phyloP scores from a whole-genome alignment of 2,797 vertebrate species.

The Lithobates sylvaticus region DNA sequence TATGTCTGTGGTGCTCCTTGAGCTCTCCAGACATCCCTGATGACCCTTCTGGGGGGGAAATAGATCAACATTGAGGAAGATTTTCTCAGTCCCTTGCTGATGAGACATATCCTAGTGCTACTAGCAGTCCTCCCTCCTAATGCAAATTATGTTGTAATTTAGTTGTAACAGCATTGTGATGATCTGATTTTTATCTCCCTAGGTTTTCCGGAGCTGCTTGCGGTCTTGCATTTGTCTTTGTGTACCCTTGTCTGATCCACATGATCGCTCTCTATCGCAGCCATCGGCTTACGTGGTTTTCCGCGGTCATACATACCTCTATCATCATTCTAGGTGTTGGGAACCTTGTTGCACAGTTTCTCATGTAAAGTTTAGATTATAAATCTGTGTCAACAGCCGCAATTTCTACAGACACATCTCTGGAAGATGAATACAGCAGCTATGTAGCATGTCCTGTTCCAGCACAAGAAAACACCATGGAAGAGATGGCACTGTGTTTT shows the following conservation, averaged over 20 bases:
- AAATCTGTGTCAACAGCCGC: not conserved
- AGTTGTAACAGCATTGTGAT: too few relatives aligned
- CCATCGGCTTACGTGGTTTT: slow-evolving; percentile 82
- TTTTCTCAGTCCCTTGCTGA: too few relatives aligned
- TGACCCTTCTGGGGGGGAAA: too few relatives aligned
- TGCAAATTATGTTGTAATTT: too few relatives aligned
- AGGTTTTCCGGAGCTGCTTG: slow-evolving; percentile 94
- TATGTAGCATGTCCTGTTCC: too few relatives aligned
- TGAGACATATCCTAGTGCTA: too few relatives aligned
- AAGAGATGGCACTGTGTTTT: too few relatives aligned
- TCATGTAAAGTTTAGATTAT: slow-evolving; percentile 81
- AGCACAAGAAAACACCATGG: too few relatives aligned
- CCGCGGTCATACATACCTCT: slow-evolving; percentile 82
- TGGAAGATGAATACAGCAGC: not conserved
- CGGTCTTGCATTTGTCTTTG: slow-evolving; percentile 92
- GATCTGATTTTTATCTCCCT: slow-evolving; percentile 2
- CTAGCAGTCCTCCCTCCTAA: too few relatives aligned
- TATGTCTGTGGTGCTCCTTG: too few relatives aligned
- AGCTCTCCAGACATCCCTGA: too few relatives aligned
- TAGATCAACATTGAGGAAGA: too few relatives aligned
- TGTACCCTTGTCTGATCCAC: slow-evolving; percentile 89
- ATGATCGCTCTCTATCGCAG: slow-evolving; percentile 81
- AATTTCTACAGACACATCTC: not conserved
- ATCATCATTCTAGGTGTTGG: slow-evolving; percentile 88
- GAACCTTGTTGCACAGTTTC: slow-evolving; percentile 91